A percentile compares a stretch with the other conserved stretches of the same genome.
phyloP scores from a whole-genome alignment of 2,113 vertebrate species.

The Neoarius graeffei region DNA sequence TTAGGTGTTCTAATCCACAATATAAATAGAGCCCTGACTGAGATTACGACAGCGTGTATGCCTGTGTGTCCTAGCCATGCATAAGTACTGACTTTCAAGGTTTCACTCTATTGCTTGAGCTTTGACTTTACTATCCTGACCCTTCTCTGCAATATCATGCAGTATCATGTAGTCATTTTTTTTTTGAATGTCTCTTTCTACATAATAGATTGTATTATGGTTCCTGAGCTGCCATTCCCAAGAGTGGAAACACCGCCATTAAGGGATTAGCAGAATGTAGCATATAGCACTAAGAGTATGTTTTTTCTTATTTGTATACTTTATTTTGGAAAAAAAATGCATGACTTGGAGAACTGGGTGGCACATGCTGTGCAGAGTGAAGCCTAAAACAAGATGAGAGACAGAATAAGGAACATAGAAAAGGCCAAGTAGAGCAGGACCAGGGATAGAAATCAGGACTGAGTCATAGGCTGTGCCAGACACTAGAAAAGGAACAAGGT shows the following conservation, averaged over 20 bases:
- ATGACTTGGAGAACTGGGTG: not conserved
- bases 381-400: not conserved
- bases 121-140: constrained; percentile 6
- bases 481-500: not conserved
- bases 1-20: constrained; percentile 68
- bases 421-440: not conserved
- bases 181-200: not conserved
- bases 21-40: constrained; percentile 68
- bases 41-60: constrained; percentile 44
- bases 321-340: not conserved
- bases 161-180: not conserved
- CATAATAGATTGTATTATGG: not conserved
- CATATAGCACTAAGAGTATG: not conserved
- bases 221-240: not conserved
- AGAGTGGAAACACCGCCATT: not conserved
- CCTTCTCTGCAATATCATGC: not conserved
- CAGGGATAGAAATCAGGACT: not conserved
- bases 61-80: constrained; percentile 32
- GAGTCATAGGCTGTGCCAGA: not conserved
- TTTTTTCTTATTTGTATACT: not conserved
- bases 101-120: constrained; percentile 19
- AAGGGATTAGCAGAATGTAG: not conserved
- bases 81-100: constrained; percentile 28
- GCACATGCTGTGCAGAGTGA: not conserved
- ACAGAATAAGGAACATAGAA: not conserved